Base-by-base conservation (phyloP, 2,888 invertebrate species). In the Sipunculus nudus region DNA sequence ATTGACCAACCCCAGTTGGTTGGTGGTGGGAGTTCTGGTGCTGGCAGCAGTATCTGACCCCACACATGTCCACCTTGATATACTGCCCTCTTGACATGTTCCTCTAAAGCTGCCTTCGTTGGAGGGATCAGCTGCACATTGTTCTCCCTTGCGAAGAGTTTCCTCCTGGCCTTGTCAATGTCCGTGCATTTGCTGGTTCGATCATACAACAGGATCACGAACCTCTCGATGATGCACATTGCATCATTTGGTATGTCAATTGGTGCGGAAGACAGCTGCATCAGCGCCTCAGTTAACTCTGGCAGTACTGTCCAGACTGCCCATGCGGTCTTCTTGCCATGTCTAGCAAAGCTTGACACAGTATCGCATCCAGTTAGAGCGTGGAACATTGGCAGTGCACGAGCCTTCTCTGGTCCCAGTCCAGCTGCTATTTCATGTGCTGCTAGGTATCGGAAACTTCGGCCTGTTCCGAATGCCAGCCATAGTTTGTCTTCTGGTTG, bases 161-260 rank as follows among this genome's bases (percentile, higher is more conserved):
- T 25, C 38, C 43, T 48, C 43, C 66, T 43, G n/a, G 64, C 67
- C 25, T 53, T 53, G 56, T 69, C 61, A 16, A 67, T 52, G 28
- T 23, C 23, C 19, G 10, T 39, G 23, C 40, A 39, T n/a, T 35
- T 49, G 29, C 53, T 57, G 21, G 58, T 52, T 41, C 53, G 50
- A 43, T 65, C 60, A 46, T 69, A 73, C 43, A 71, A 32, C 28
- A 72, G 46, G 21, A 69, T 57, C n/a, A 67, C 62, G 53, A 61
- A 69, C 19, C 60, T 25, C 32, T 70, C 72, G 13, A 70, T 41
- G 19, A 48, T 43, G 3, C n/a, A 21, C 45, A 25, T 43, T 25
- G n/a, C 26, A 38, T 32, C 31, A 21, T 46, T 32, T 13, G 29
- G 32, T 40, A 53, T 53, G n/a, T 47, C 26, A 47, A 1, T 53